Conservation (phyloP, 2,888 invertebrate genomes). For the Drosophila affinis region DNA sequence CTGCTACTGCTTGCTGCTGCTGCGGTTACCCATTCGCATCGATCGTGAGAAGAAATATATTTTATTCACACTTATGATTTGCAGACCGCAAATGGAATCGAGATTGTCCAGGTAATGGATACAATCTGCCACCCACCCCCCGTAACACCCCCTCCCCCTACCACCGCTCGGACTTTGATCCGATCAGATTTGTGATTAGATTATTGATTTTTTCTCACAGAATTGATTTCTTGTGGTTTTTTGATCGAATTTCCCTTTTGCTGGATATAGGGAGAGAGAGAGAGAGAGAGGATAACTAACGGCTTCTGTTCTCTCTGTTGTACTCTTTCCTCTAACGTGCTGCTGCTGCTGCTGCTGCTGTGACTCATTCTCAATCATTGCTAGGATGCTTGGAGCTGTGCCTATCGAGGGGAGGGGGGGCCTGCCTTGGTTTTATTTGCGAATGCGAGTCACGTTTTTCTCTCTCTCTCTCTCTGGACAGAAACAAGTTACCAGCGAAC, state of each 20-base stretch:
- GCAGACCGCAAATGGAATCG: constrained; percentile 18
- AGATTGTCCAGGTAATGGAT: constrained; percentile 5
- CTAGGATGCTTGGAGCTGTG: not conserved
- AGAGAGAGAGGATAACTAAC: not conserved
- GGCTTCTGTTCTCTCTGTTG: not conserved
- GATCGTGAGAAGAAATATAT: constrained; percentile 60
- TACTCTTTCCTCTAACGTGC: not conserved
- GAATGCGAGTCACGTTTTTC: constrained; percentile 80
- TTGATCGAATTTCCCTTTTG: not conserved
- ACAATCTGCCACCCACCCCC: too few relatives aligned
- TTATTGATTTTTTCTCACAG: not conserved
- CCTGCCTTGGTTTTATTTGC: constrained; percentile 68
- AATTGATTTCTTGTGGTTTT: not conserved
- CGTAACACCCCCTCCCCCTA: too few relatives aligned
- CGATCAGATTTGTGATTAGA: constrained; percentile 29
- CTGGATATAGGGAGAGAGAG: not conserved
- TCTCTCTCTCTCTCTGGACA: constrained; percentile 14
- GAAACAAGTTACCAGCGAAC: constrained; percentile 54
- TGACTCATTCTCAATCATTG: not conserved
- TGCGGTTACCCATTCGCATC: constrained; percentile 58
- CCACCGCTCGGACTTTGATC: not conserved
- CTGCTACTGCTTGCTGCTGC: constrained; percentile 17
- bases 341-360: not conserved
- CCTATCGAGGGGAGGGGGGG: not conserved
- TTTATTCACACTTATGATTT: constrained; percentile 49